Percentiles rank a stretch among this genome's conserved stretches.
Conservation (phyloP, 2,113 vertebrate genomes). For the Camelus dromedarius region DNA sequence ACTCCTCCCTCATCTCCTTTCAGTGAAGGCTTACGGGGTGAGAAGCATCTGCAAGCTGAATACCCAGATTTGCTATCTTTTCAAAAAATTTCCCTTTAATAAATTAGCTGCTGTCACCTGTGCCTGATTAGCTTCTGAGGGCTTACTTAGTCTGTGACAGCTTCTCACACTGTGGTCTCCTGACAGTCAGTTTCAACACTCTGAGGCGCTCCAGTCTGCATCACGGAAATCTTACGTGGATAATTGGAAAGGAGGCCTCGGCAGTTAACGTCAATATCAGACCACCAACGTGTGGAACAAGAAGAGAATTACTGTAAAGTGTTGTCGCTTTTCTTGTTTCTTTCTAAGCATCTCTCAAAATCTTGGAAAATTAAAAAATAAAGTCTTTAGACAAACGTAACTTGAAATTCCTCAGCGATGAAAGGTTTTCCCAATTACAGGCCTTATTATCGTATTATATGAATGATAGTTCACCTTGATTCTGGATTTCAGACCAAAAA, state of each 20-base stretch:
- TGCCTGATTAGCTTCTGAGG: background rate
- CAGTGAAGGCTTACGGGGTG: background rate
- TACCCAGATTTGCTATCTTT: background rate
- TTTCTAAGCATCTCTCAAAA: slow-evolving; percentile 34
- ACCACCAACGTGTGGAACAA: background rate
- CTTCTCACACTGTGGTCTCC: background rate
- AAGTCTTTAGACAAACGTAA: background rate
- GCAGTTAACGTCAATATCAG: background rate
- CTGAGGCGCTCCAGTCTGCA: background rate
- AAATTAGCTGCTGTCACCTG: background rate
- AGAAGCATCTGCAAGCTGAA: background rate
- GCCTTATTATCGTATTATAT: background rate
- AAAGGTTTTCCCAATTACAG: background rate
- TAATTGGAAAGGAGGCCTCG: background rate
- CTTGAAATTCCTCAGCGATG: slow-evolving; percentile 43
- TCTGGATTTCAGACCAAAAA: background rate
- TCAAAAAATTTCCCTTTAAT: background rate
- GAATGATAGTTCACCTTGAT: background rate
- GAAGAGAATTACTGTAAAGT: slow-evolving; percentile 6
- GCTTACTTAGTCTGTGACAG: background rate
- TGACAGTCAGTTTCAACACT: background rate
- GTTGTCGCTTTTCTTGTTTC: background rate
- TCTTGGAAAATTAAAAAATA: slow-evolving; percentile 22
- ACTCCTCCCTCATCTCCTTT: background rate
- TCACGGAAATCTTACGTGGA: background rate